phyloP scores from a whole-genome alignment of 2,113 vertebrate species.

The Indri indri region DNA sequence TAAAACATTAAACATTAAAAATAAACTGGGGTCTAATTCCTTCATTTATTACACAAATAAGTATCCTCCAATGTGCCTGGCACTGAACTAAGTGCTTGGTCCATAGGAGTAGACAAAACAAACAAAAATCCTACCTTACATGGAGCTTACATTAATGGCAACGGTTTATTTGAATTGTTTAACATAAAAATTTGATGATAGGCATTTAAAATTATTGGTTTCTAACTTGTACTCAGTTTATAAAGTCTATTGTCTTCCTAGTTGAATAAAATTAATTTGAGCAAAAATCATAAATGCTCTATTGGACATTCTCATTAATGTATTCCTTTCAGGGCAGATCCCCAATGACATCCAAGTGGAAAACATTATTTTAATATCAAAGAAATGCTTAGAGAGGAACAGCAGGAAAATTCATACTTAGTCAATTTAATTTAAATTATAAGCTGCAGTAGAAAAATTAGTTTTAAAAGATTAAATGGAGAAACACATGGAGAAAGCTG shows the following conservation, averaged over 20 bases:
- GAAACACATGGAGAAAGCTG: neutral
- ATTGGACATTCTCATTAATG: neutral
- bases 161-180: neutral
- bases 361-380: neutral
- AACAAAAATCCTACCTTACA: neutral
- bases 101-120: neutral
- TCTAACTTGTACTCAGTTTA: neutral
- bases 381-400: neutral
- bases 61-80: neutral
- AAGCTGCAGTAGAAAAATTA: neutral
- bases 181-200: neutral
- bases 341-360: neutral
- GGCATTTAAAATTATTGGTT: neutral
- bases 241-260: neutral
- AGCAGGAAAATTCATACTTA: conserved; percentile 17
- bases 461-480: neutral
- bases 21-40: neutral
- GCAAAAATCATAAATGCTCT: neutral
- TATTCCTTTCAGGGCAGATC: neutral
- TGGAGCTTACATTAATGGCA: neutral
- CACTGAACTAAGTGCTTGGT: neutral
- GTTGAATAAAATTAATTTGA: neutral
- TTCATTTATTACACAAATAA: neutral
- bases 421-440: conserved; percentile 22
- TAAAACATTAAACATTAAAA: neutral